Evolutionary conservation across 2,113 vertebrate genomes (phyloP).

Genomic region (Pelmatolapia mariae): DNA sequence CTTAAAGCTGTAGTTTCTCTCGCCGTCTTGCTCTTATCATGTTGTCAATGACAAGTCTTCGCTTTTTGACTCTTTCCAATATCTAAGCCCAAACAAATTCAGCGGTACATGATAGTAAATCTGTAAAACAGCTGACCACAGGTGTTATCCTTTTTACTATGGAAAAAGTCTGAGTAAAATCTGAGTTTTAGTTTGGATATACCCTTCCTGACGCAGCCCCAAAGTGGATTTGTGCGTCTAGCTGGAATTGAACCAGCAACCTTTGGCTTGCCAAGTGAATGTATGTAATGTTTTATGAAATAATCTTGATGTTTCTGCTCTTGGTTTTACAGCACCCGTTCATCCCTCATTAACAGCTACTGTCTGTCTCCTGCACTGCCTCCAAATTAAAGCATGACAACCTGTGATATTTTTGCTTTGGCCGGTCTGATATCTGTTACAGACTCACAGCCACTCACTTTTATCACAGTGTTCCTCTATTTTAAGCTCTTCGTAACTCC

Average conservation of each 20-base stretch:
- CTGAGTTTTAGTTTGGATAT: accelerated
- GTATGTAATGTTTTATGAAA: neutral
- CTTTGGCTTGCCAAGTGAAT: neutral
- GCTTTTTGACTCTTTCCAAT: neutral
- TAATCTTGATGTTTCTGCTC: neutral
- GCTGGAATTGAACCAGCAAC: neutral
- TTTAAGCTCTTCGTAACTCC: neutral
- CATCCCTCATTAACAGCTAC: neutral
- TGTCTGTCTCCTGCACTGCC: neutral
- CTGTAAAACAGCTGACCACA: neutral
- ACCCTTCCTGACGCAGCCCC: neutral
- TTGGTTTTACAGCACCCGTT: neutral
- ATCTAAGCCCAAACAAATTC: neutral
- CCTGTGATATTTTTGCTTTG: slow-evolving; percentile 21
- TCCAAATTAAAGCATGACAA: slow-evolving; percentile 1
- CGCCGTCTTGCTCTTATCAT: accelerated
- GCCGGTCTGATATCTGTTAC: neutral
- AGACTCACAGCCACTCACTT: neutral
- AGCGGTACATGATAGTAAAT: neutral
- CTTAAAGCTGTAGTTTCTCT: neutral
- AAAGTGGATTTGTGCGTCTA: neutral
- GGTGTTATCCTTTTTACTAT: neutral
- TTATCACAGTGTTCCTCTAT: slow-evolving; percentile 5
- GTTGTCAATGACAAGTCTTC: neutral
- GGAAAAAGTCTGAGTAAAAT: accelerated